phyloP scores from a whole-genome alignment of 2,888 invertebrate genomes.

The Clostera curtula region DNA sequence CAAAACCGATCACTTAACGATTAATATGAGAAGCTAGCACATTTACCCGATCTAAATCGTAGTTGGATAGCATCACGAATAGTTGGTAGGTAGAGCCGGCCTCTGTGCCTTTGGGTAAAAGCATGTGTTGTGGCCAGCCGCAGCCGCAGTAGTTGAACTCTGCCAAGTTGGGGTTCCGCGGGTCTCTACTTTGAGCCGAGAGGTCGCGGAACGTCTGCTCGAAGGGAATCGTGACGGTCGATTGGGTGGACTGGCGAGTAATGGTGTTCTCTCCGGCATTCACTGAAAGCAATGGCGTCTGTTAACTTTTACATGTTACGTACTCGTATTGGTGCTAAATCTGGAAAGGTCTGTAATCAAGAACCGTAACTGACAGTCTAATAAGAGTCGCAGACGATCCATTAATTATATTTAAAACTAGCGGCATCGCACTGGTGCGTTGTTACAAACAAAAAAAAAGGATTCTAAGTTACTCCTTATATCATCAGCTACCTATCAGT shows the following conservation, averaged over 20 bases:
- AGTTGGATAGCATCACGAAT: constrained; percentile 68
- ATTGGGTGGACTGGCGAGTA: constrained; percentile 74
- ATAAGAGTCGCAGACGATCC: too few species aligned
- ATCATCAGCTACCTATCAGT: too few species aligned
- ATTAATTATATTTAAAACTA: too few species aligned
- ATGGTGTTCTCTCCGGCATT: constrained; percentile 73
- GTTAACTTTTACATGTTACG: too few species aligned
- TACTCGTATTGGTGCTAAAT: too few species aligned
- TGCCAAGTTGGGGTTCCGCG: constrained; percentile 31
- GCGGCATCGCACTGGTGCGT: too few species aligned
- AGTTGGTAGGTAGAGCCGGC: constrained; percentile 51
- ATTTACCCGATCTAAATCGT: constrained; percentile 58
- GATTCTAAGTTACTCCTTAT: too few species aligned
- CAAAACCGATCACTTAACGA: too few species aligned
- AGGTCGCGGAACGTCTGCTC: constrained; percentile 75
- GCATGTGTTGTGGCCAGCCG: constrained; percentile 77
- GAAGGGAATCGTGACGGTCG: constrained; percentile 74
- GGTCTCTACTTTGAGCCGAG: constrained; percentile 36
- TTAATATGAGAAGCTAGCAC: not conserved
- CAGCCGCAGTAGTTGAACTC: constrained; percentile 77
- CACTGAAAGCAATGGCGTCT: too few species aligned
- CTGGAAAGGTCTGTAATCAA: too few species aligned
- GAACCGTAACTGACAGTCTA: too few species aligned
- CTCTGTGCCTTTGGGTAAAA: constrained; percentile 69
- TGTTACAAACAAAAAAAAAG: too few species aligned